A percentile compares a stretch with the other conserved stretches of the same genome.
phyloP scores from a whole-genome alignment of 2,888 invertebrate species.

The Ptilodon capucinus region DNA sequence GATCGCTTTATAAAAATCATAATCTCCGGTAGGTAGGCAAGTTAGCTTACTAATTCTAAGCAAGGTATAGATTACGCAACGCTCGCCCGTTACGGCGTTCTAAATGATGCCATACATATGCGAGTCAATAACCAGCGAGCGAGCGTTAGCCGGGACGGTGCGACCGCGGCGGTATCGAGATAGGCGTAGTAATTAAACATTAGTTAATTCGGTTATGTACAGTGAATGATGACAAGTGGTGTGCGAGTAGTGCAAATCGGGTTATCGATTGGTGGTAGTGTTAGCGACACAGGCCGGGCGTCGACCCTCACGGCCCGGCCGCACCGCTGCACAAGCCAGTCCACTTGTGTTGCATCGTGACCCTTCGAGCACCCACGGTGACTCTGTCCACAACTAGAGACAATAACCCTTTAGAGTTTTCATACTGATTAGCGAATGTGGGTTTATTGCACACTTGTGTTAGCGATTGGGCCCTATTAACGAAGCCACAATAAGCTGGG shows the following conservation, averaged over 20 bases:
- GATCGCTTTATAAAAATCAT: not conserved
- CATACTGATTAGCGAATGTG: no score
- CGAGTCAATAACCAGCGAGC: constrained; percentile 18
- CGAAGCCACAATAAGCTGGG: no score
- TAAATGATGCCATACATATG: constrained; percentile 20
- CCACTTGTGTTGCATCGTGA: constrained; percentile 36
- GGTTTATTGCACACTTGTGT: no score
- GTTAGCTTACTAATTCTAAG: constrained; percentile 5
- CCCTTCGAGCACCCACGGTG: constrained; percentile 32
- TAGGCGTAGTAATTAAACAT: constrained; percentile 37
- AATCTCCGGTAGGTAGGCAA: not conserved
- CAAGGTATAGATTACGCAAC: constrained; percentile 23
- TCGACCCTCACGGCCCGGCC: constrained; percentile 60
- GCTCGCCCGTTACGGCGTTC: constrained; percentile 20
- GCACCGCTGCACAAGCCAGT: constrained; percentile 31
- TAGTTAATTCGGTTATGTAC: constrained; percentile 41
- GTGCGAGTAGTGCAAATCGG: constrained; percentile 64
- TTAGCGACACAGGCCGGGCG: constrained; percentile 59
- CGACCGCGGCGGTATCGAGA: constrained; percentile 24
- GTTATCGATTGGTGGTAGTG: constrained; percentile 73
- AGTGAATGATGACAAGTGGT: constrained; percentile 63
- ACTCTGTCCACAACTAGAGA: constrained; percentile 24
- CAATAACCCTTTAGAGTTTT: constrained; percentile 6
- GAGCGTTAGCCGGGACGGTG: constrained; percentile 20
- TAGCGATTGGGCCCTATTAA: no score